Conservation (phyloP, 2,797 vertebrate species). For the Lagodon rhomboides region DNA sequence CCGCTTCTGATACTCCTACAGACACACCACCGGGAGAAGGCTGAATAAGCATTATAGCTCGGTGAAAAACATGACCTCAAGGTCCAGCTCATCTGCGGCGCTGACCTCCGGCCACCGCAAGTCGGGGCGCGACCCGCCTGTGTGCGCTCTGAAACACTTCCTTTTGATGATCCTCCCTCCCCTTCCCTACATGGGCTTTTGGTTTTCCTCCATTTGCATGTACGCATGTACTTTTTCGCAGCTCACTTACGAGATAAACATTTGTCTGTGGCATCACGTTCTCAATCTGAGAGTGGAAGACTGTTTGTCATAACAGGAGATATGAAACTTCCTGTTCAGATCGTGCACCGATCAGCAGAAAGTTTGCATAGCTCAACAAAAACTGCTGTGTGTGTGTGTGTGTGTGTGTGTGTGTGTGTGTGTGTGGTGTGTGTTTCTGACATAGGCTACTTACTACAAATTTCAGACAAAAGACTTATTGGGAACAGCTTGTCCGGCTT, state of each 20-base stretch:
- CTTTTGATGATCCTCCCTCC: constrained; percentile 9
- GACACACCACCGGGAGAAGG: constrained; percentile 59
- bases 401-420: too few species aligned
- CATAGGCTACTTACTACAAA: too few species aligned
- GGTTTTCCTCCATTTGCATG: constrained; percentile 1
- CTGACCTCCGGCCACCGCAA: constrained; percentile 53
- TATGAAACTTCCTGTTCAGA: constrained; percentile 60
- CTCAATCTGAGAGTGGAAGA: constrained; percentile 30
- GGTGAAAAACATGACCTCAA: constrained; percentile 66
- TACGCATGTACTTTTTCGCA: constrained; percentile 12
- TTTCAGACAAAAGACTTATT: too few species aligned
- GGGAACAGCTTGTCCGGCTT: too few species aligned
- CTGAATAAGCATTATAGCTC: constrained; percentile 69
- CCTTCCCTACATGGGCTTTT: background rate
- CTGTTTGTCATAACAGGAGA: constrained; percentile 51
- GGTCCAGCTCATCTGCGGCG: constrained; percentile 60
- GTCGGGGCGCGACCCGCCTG: constrained; percentile 9
- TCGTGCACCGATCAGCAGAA: constrained; percentile 65
- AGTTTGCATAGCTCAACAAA: constrained; percentile 45
- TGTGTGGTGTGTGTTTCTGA: too few species aligned
- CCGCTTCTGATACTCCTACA: constrained; percentile 65
- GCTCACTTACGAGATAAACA: constrained; percentile 38
- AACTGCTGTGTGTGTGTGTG: background rate
- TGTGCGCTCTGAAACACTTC: constrained; percentile 20
- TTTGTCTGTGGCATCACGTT: background rate